Evolutionary conservation across 2,888 invertebrate genomes (phyloP).

Genomic region (Stenodera caucasica): DNA sequence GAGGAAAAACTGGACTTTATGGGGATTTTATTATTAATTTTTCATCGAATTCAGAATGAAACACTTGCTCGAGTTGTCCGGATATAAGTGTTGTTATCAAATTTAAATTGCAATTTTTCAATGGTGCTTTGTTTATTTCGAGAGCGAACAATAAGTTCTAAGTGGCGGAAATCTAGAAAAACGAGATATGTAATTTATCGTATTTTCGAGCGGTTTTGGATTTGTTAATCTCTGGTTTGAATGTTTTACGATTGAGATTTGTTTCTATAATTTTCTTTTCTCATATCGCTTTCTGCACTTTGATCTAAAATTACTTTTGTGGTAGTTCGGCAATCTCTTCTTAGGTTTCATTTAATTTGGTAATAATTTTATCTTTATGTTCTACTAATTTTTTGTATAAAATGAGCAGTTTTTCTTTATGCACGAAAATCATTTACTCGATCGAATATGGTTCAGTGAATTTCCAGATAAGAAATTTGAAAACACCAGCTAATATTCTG

Average conservation of each 20-base stretch:
- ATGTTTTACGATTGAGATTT: not conserved
- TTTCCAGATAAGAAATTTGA: constrained; percentile 12
- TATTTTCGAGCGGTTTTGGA: not conserved
- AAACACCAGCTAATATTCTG: constrained; percentile 9
- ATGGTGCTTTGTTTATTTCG: too few relatives aligned
- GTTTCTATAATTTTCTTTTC: not conserved
- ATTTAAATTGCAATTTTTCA: too few relatives aligned
- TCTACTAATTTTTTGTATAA: not conserved
- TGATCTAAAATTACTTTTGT: constrained; percentile 6
- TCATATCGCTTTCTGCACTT: not conserved
- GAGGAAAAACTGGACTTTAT: too few relatives aligned
- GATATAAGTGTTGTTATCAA: too few relatives aligned
- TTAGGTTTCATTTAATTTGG: not conserved
- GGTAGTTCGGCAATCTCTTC: not conserved
- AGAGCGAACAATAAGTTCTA: too few relatives aligned
- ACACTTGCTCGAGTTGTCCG: too few relatives aligned
- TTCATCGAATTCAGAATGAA: too few relatives aligned
- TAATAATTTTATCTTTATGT: not conserved
- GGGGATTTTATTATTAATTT: too few relatives aligned
- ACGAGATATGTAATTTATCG: not conserved
- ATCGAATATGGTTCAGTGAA: constrained; percentile 1
- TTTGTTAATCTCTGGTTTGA: not conserved
- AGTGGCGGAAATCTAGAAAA: too few relatives aligned
- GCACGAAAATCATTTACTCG: not conserved
- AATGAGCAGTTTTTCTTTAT: not conserved